Evolutionary conservation across 2,797 vertebrate genomes (phyloP).

Genomic region (Enteromius paludinosus): DNA sequence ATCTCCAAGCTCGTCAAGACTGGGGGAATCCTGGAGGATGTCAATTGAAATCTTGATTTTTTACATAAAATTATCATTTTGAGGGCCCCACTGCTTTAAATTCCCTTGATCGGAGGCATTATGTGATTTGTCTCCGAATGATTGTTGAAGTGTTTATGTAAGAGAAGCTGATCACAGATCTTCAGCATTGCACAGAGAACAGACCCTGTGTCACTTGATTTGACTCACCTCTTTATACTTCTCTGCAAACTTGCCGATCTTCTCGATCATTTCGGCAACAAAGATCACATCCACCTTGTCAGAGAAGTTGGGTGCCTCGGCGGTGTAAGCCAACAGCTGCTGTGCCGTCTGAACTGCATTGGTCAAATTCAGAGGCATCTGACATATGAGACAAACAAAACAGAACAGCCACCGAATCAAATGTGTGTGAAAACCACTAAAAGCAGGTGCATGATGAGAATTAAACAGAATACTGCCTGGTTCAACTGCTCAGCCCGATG

Average conservation of each 20-base stretch:
- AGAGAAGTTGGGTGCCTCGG: constrained; percentile 94
- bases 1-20: no score
- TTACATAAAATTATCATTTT: neutral
- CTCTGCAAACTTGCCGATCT: constrained; percentile 94
- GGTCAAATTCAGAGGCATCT: constrained; percentile 97
- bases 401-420: neutral
- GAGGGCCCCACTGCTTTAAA: neutral
- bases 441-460: neutral
- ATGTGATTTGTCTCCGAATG: neutral
- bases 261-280: constrained; percentile 98
- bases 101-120: neutral
- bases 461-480: neutral
- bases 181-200: no score
- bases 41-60: no score
- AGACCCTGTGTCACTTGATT: no score
- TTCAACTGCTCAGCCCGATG: neutral
- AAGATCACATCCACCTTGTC: constrained; percentile 99
- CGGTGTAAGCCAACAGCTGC: constrained; percentile 89
- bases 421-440: neutral
- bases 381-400: neutral
- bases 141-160: neutral
- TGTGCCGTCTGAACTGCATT: constrained; percentile 90
- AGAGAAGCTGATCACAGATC: neutral
- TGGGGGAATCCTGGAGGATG: no score
- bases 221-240: constrained; percentile 92